Percentiles rank a stretch among this genome's conserved stretches.
phyloP scores from a whole-genome alignment of 1,140 invertebrate genomes.

The Drosophila sulfurigaster region DNA sequence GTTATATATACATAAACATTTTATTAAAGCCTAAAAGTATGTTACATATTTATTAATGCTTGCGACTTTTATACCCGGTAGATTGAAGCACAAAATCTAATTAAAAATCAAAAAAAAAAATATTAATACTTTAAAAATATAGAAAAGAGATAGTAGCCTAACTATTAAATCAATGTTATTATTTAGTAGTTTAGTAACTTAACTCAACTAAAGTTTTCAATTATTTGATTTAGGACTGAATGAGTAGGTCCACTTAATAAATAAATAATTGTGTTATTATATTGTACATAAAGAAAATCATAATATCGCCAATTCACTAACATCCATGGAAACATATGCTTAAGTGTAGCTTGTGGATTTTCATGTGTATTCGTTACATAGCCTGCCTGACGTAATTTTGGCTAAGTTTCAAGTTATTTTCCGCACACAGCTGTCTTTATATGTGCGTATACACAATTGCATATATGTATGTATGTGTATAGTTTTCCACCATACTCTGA shows the following conservation, averaged over 20 bases:
- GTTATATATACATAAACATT: background rate
- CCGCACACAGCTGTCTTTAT: slow-evolving; percentile 30
- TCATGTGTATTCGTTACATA: slow-evolving; percentile 26
- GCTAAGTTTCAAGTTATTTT: slow-evolving; percentile 44
- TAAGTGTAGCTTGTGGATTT: slow-evolving; percentile 9
- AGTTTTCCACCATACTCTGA: slow-evolving; percentile 40
- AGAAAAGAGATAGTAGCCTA: no score
- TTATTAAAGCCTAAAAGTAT: slow-evolving; percentile 13
- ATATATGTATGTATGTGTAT: slow-evolving; percentile 6
- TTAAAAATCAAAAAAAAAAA: no score
- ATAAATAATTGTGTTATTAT: no score
- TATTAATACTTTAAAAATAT: no score
- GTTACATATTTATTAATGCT: background rate
- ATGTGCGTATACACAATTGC: background rate
- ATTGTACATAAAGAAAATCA: no score
- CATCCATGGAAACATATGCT: background rate
- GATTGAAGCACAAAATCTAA: no score
- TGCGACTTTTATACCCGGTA: background rate
- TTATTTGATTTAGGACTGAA: no score
- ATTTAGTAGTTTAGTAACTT: no score
- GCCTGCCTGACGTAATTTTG: slow-evolving; percentile 59
- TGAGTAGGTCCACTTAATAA: no score
- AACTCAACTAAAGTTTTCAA: no score
- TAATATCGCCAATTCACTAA: background rate
- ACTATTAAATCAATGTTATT: no score